phyloP scores from a whole-genome alignment of 1,140 invertebrate genomes.

The Cardiocondyla obscurior region DNA sequence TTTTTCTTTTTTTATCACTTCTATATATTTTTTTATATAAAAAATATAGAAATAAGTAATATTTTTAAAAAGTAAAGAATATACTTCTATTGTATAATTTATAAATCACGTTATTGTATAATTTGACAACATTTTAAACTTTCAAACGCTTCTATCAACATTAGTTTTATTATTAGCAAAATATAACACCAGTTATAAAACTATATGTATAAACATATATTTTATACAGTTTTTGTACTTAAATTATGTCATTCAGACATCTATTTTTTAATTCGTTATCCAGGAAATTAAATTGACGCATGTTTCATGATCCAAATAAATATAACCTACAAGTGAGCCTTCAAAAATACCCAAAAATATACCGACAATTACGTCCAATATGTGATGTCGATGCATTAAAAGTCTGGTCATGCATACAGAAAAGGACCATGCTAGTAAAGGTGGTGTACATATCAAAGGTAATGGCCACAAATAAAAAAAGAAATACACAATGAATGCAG shows the following conservation, averaged over 20 bases:
- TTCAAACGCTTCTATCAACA: background rate
- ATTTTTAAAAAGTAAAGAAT: too few species aligned
- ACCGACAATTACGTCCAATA: conserved; percentile 93
- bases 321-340: conserved; percentile 86
- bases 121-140: background rate
- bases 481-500: conserved; percentile 90
- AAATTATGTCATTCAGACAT: conserved; percentile 73
- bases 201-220: background rate
- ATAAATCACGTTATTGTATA: background rate
- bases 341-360: conserved; percentile 90
- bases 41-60: too few species aligned
- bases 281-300: conserved; percentile 83
- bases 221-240: background rate
- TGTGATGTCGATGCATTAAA: conserved; percentile 92
- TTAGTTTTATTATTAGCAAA: background rate
- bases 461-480: conserved; percentile 87
- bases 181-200: background rate
- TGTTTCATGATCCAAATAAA: conserved; percentile 87
- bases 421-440: conserved; percentile 90
- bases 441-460: conserved; percentile 85
- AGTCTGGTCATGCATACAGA: conserved; percentile 92
- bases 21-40: too few species aligned
- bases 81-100: background rate
- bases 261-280: conserved; percentile 86
- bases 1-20: too few species aligned